Base-by-base conservation (phyloP, 2,888 invertebrate species). In the Sphecodes monilicornis region DNA sequence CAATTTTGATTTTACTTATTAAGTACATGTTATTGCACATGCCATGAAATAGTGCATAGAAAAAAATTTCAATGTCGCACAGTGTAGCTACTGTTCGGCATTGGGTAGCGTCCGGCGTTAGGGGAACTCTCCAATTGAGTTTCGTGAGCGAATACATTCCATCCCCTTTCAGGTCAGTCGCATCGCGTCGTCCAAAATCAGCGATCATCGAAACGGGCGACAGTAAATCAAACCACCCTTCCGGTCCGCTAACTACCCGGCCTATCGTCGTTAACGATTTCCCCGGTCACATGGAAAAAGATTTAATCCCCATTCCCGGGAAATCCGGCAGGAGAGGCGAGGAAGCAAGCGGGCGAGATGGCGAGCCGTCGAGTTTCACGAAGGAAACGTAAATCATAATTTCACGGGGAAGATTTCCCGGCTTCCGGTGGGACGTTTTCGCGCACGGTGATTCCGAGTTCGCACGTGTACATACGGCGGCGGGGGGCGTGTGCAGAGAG, bases 371-470 rank as follows among this genome's bases (percentile, higher is more conserved):
- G 64, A 36, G 36, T 16, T 13, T 16, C 85, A 36, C 72, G 79
- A 71, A 71, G 73, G 6, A 46, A 32, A 43, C 64, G 85, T 77
- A 80, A 80, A 85, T 85, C 80, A 85, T 80, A 84, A 54, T 74
- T 85, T 84, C 69, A 64, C 46, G 50, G 46, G 32, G 29, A 43
- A 43, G 43, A 68, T 83, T 81, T 64, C 54, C 50, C 57, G 13
- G 46, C 3, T 73, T 43, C 66, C 46, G 71, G 36, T 10, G 29
- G 57, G 22, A 16, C 16, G 70, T 54, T 54, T 11, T 41, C 26
- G 32, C 50, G n/a, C 70, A 11, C 41, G 64, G 29, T 11, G 54
- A 54, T 54, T 32, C 39, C 71, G 29, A 18, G 18, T n/a, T 26
- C 43, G 54, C 81, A 69, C 73, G 73, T 81, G 68, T 72, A 76